These are phyloP conservation scores for Notolabrus celidotus DNA, from an alignment of 2,797 vertebrate genomes.

Conservation along the genomic window DNA sequence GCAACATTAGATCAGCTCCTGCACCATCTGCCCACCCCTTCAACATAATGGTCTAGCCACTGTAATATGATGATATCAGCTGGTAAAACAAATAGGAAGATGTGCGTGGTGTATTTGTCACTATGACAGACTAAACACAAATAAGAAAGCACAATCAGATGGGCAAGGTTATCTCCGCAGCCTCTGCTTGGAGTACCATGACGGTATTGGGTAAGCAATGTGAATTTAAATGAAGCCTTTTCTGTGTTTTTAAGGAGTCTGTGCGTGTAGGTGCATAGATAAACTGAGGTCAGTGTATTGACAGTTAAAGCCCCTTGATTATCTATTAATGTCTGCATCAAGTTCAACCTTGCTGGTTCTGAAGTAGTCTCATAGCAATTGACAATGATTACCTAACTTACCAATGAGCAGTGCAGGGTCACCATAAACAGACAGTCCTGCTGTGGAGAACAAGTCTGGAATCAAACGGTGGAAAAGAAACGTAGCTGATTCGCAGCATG, in stretches of 20 bases:
- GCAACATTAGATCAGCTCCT: conserved; percentile 38
- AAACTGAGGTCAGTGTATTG: background rate
- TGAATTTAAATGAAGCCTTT: conserved; percentile 9
- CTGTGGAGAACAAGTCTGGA: background rate
- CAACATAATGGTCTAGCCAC: conserved; percentile 19
- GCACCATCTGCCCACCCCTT: conserved; percentile 47
- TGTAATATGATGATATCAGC: conserved; percentile 44
- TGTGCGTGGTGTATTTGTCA: conserved; percentile 8
- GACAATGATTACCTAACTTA: background rate
- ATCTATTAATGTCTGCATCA: background rate
- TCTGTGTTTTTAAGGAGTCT: background rate
- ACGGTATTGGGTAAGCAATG: background rate
- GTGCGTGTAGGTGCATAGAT: background rate
- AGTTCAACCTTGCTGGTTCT: conserved; percentile 10
- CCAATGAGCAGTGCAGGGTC: background rate
- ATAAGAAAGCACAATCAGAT: conserved; percentile 6
- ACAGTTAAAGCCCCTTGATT: background rate
- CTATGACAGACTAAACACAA: conserved; percentile 10
- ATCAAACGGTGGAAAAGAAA: background rate
- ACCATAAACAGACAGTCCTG: background rate
- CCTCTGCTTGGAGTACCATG: background rate
- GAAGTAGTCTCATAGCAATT: background rate
- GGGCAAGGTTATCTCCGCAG: background rate
- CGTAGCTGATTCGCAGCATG: background rate
- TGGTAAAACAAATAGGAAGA: conserved; percentile 34